Evolutionary conservation across 2,113 vertebrate genomes (phyloP), one percentile per base, ranked within the genome.

Genomic region (Cephalopterus ornatus): DNA sequence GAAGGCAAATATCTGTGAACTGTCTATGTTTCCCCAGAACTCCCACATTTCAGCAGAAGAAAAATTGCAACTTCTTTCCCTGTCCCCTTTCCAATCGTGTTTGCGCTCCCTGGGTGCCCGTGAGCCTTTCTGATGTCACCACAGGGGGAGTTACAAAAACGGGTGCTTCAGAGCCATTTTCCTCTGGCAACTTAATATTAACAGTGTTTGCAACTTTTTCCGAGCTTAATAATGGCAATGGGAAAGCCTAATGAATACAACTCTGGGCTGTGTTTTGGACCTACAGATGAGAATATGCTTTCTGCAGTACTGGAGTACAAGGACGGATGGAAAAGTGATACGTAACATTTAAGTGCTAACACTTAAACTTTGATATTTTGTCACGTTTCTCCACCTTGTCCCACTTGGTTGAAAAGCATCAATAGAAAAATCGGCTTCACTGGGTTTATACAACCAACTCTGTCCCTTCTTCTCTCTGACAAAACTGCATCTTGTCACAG

Each of bases 1-100:
- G 96, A 83, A 97, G 85, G 88, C 86, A 92, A 86, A 63, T 82
- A 41, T 86, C 93, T 91, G 92, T 67, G 66, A 93, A 70, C 66
- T 68, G 46, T 65, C 85, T 85, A 0, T 56, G 62, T 66, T 96
- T 74, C 75, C 83, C 63, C 91, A 86, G 58, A 95, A 87, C 68
- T 95, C 68, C 74, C 18, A 37, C 15, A 49, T 63, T 93, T 70
- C 90, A 81, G 35, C 2, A 8, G 37, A 76, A 89, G 63, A 81
- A 88, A 94, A 92, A 76, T 14, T 30, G 53, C 66, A 87, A 42
- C 70, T 53, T 44, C 68, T 68, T 61, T 85, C 33, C 22, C 44
- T 1, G 3, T 77, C 58, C 49, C 50, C 65, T 88, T 52, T 95
- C 52, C 88, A 65, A 49, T n/a, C 49, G 47, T 63, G 66, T 61